Evolutionary conservation across 2,888 invertebrate genomes (phyloP).

Genomic region (Pyrocoelia pectoralis): DNA sequence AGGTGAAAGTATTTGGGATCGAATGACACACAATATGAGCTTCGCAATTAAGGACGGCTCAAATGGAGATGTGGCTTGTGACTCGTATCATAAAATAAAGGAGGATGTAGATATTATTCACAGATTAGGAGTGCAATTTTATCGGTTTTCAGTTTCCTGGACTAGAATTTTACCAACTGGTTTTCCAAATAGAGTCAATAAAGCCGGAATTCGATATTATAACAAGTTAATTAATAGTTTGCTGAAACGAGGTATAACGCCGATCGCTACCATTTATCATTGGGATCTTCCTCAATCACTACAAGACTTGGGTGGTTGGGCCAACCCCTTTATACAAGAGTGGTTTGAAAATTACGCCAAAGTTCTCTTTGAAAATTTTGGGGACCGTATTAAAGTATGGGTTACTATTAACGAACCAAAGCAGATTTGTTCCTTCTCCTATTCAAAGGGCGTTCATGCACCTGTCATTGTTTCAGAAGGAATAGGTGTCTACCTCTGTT

Average conservation of each 20-base stretch:
- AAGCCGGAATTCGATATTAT: conserved; percentile 70
- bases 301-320: conserved; percentile 59
- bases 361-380: conserved; percentile 52
- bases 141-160: conserved; percentile 71
- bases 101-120: conserved; percentile 67
- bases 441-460: conserved; percentile 48
- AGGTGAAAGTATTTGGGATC: conserved; percentile 73
- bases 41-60: conserved; percentile 63
- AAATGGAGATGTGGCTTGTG: conserved; percentile 70
- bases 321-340: conserved; percentile 63
- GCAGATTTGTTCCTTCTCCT: conserved; percentile 48
- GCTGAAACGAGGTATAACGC: conserved; percentile 62
- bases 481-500: conserved; percentile 69
- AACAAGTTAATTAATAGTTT: conserved; percentile 66
- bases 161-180: conserved; percentile 70
- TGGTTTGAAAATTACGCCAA: conserved; percentile 67
- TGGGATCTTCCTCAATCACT: conserved; percentile 66
- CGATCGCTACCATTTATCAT: conserved; percentile 63
- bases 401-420: conserved; percentile 64
- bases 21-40: conserved; percentile 64
- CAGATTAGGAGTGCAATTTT: conserved; percentile 67
- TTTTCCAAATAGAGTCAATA: conserved; percentile 64
- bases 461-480: conserved; percentile 59
- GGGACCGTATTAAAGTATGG: conserved; percentile 58
- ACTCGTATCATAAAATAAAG: conserved; percentile 70